phyloP scores from a whole-genome alignment of 2,113 vertebrate species.

The Aplodontia rufa region DNA sequence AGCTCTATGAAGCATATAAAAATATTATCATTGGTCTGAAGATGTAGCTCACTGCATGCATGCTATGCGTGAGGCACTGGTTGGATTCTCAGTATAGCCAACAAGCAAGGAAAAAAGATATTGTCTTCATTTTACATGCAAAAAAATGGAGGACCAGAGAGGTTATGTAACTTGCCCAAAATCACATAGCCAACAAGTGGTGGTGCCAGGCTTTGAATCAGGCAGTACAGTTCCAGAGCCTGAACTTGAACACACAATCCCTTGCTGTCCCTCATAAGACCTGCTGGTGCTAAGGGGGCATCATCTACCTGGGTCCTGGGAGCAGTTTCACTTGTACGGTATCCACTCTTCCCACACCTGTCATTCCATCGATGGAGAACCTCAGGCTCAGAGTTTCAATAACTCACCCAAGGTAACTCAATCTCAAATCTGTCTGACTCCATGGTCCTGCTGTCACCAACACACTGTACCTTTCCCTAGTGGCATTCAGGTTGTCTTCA shows the following conservation, averaged over 20 bases:
- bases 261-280: neutral
- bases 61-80: too few relatives aligned
- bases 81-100: too few relatives aligned
- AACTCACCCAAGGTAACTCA: neutral
- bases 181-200: neutral
- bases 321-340: neutral
- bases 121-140: slow-evolving; percentile 30
- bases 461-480: neutral
- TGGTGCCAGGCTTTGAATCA: neutral
- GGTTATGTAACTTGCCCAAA: neutral
- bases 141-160: neutral
- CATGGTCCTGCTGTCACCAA: neutral
- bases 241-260: neutral
- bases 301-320: neutral
- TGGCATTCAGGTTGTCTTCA: neutral
- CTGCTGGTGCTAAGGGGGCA: neutral
- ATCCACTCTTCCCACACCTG: neutral
- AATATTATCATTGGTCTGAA: neutral
- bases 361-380: neutral
- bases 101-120: too few relatives aligned
- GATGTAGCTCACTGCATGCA: too few relatives aligned
- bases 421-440: neutral
- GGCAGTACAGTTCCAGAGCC: neutral
- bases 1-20: neutral
- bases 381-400: neutral